Base-by-base conservation (phyloP, 2,113 vertebrate genomes). In the human (Homo sapiens) region DNA sequence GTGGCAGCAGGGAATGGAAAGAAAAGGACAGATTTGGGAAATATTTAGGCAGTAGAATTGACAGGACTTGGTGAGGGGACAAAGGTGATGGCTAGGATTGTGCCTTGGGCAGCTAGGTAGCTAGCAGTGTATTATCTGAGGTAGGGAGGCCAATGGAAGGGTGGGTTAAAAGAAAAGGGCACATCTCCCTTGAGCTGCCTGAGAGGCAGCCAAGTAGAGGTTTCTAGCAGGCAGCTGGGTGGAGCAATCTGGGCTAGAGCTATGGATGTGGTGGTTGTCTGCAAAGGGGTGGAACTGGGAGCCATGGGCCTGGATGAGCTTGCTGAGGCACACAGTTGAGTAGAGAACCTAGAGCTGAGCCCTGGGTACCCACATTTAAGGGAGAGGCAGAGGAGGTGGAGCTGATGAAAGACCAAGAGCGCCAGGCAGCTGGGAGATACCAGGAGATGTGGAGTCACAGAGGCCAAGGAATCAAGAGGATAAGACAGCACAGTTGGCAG, bases 211-310 rank as follows among this genome's bases (percentile, higher is more conserved):
- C 22, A 45, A 23, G 70, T 25, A 13, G 72, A 78, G n/a, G 11
- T 45, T 5, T 64, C 43, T 2, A 8, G 30, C 66, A 57, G 55
- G 59, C 16, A 92, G 12, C 30, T n/a, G 0, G 35, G 10, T 84
- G 13, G 32, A 61, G 48, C 23, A 32, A 52, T 59, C 32, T 48
- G 70, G 40, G 50, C 40, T 5, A 48, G 40, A 52, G 57, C 55
- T 23, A 5, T 9, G 20, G 48, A 35, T 11, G 0, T 59, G 20
- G 0, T 9, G 38, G 20, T 20, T 43, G 8, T 66, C 68, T 73
- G 35, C 40, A 35, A 3, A 57, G 55, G 55, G 27, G 14, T 30
- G 5, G 48, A 52, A 11, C 43, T 6, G 8, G 73, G n/a, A 78
- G 79, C 80, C 2, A 0, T 4, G 25, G 78, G 48, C 4, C 66